phyloP scores from a whole-genome alignment of 92 coral and sea anemone species.

The Parazoanthus atlanticus region DNA sequence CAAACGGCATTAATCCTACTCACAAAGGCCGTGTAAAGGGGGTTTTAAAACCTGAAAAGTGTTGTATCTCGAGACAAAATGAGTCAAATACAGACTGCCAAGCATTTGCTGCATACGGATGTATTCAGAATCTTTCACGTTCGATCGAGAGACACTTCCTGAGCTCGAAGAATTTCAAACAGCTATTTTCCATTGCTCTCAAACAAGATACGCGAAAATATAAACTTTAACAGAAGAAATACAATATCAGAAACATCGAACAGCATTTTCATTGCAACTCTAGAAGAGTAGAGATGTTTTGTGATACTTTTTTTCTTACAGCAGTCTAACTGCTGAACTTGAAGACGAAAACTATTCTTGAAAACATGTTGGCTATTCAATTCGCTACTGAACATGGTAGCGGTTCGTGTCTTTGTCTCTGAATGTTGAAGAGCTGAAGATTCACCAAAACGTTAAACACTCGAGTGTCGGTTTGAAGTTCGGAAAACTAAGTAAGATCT shows the following conservation, averaged over 20 bases:
- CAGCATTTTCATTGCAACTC: neutral
- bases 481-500: neutral
- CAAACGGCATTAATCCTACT: too few relatives aligned
- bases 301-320: neutral
- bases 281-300: neutral
- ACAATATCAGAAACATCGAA: neutral
- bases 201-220: neutral
- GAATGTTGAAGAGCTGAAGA: neutral
- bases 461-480: neutral
- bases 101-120: too few relatives aligned
- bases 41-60: too few relatives aligned
- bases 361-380: neutral
- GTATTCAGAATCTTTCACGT: too few relatives aligned
- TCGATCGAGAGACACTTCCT: neutral
- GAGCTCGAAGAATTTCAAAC: neutral
- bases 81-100: too few relatives aligned
- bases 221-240: neutral
- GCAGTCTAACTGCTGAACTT: too few relatives aligned
- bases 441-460: neutral
- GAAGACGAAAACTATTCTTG: neutral
- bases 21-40: too few relatives aligned
- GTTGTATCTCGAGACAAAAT: too few relatives aligned
- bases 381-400: neutral
- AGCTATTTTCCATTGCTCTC: too few relatives aligned
- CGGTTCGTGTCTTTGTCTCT: too few relatives aligned